These are phyloP conservation scores for Semibalanus balanoides DNA, from an alignment of 1,140 invertebrate species.

Conservation along the genomic window DNA sequence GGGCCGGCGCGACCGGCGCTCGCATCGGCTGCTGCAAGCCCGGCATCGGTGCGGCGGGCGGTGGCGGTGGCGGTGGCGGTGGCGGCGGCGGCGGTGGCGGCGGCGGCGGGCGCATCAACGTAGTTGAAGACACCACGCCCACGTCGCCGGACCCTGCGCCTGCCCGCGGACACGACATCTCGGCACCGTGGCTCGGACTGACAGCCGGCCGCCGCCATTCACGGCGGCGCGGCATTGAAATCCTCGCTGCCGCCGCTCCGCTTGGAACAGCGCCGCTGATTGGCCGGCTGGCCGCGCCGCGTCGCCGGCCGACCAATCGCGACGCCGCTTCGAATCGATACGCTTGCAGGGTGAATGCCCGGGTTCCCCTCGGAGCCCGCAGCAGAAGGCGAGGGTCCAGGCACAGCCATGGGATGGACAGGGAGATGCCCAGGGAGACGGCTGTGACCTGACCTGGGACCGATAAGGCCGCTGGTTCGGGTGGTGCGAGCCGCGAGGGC, in stretches of 20 bases:
- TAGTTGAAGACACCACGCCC: slow-evolving; percentile 1
- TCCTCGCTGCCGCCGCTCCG: not conserved
- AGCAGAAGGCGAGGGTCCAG: not conserved
- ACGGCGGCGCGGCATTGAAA: not conserved
- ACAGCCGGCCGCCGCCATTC: not conserved
- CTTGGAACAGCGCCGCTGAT: not conserved
- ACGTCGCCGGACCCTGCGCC: not conserved
- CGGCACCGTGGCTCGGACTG: not conserved
- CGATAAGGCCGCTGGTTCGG: too few relatives aligned
- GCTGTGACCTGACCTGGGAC: too few relatives aligned
- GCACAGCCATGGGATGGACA: not conserved
- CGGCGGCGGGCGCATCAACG: not conserved
- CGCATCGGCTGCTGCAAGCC: not conserved
- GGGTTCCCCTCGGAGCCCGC: not conserved
- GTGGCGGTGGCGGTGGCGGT: too few relatives aligned
- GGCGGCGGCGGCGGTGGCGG: too few relatives aligned
- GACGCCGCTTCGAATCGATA: not conserved
- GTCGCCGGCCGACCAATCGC: not conserved
- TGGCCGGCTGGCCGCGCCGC: not conserved
- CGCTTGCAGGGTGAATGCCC: not conserved
- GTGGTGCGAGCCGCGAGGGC: too few relatives aligned
- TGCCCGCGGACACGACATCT: not conserved
- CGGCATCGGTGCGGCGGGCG: too few relatives aligned
- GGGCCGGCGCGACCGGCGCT: not conserved
- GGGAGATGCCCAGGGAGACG: not conserved